phyloP scores from a whole-genome alignment of 1,140 invertebrate genomes.

The Pogonognathellus flavescens region DNA sequence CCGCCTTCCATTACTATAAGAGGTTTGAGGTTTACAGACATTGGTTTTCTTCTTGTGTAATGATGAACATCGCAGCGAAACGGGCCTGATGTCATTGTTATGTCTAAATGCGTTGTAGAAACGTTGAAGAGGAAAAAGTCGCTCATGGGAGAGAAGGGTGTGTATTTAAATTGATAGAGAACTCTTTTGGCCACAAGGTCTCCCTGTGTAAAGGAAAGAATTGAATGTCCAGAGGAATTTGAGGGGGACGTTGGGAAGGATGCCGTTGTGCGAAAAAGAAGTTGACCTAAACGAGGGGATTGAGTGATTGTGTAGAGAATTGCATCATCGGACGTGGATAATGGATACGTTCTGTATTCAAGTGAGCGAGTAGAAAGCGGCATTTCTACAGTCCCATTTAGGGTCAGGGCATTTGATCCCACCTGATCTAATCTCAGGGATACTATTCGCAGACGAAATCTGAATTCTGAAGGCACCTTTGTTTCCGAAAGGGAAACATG shows the following conservation, averaged over 20 bases:
- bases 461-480: constrained; percentile 67
- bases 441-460: constrained; percentile 65
- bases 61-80: constrained; percentile 62
- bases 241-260: constrained; percentile 15
- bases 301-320: constrained; percentile 64
- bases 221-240: neutral
- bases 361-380: constrained; percentile 56
- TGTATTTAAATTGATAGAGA: constrained; percentile 63
- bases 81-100: constrained; percentile 58
- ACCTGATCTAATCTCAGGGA: constrained; percentile 62
- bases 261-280: constrained; percentile 55
- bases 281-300: constrained; percentile 60
- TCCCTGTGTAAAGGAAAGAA: constrained; percentile 61
- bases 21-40: constrained; percentile 58
- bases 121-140: constrained; percentile 66
- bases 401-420: constrained; percentile 56
- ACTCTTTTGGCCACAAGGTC: constrained; percentile 59
- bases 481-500: constrained; percentile 66
- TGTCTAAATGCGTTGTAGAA: constrained; percentile 59
- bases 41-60: constrained; percentile 39
- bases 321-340: constrained; percentile 56
- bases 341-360: constrained; percentile 64
- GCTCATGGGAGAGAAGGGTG: constrained; percentile 62
- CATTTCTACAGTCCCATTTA: constrained; percentile 63
- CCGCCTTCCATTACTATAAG: constrained; percentile 64